Base-by-base conservation (phyloP, 2,888 invertebrate species). In the Ferdinandea cuprea region DNA sequence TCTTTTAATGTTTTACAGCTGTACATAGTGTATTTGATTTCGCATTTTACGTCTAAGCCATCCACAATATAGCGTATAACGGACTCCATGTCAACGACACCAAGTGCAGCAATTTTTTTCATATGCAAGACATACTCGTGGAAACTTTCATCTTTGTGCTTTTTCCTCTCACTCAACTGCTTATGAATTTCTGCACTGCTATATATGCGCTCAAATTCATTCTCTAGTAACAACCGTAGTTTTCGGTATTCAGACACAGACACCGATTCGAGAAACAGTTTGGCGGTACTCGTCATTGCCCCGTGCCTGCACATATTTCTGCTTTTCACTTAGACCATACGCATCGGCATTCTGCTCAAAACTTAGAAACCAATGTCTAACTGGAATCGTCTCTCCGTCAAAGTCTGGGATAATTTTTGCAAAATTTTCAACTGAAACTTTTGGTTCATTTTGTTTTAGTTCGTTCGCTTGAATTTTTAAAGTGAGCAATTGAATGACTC, bases 221-320 rank as follows among this genome's bases (percentile, higher is more conserved):
- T 44, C 0, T 56, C 28, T 9, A 85, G 37, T 8, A 50, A 30
- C 52, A 52, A 5, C 8, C 52, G 30, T 30, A 52, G 52, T 52
- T 52, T 30, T 52, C 52, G 11, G 30, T 52, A 52, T 15, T 52
- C 30, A 52, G 2, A 2, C 32, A 52, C 52, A 11, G 52, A 28
- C 28, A 52, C 52, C 30, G 52, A 52, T n/a, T n/a, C n/a, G n/a
- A n/a, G n/a, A n/a, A n/a, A n/a, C n/a, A n/a, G n/a, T n/a, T n/a
- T n/a, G n/a, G n/a, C 4, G 32, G 15, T 66, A 44, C 19, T 61
- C 11, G n/a, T 52, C 59, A 25, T 69, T 74, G 2, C 56, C 46
- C 3, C 69, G 44, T 1, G 80, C 74, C 9, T 85, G 79, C n/a
- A 83, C 83, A 42, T 85, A 85, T 56, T 73, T 83, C 46, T 84